Percentiles rank a stretch among this genome's conserved stretches.
Evolutionary conservation across 2,797 vertebrate species (phyloP).

Genomic region (Adelosebastes latens): DNA sequence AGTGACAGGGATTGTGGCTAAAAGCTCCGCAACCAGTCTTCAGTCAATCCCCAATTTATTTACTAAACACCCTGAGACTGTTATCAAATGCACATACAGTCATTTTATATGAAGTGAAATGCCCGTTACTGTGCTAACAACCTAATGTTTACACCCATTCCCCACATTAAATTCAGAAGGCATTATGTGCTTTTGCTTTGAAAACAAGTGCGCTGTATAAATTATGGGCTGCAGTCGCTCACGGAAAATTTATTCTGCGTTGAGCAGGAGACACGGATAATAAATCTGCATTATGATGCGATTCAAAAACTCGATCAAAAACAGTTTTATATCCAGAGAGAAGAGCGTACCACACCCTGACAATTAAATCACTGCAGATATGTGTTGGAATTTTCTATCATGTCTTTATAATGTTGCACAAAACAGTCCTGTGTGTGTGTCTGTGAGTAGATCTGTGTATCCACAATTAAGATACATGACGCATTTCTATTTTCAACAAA

Average conservation of each 20-base stretch:
- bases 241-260: conserved; percentile 26
- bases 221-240: conserved; percentile 30
- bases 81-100: conserved; percentile 21
- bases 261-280: conserved; percentile 15
- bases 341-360: background rate
- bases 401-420: background rate
- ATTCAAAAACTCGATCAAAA: conserved; percentile 27
- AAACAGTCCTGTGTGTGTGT: background rate
- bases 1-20: background rate
- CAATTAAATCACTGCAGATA: background rate
- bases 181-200: conserved; percentile 18
- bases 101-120: conserved; percentile 22
- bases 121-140: background rate
- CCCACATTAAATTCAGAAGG: conserved; percentile 13
- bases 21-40: background rate
- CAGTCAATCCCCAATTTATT: background rate
- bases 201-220: conserved; percentile 35
- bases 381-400: background rate
- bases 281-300: conserved; percentile 26
- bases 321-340: background rate
- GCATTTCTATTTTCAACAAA: background rate
- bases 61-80: background rate
- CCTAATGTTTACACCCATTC: background rate
- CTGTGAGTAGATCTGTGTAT: background rate
- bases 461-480: background rate